Base-by-base conservation (phyloP, 2,113 vertebrate species). In the Speoplatyrhinus poulsoni region DNA sequence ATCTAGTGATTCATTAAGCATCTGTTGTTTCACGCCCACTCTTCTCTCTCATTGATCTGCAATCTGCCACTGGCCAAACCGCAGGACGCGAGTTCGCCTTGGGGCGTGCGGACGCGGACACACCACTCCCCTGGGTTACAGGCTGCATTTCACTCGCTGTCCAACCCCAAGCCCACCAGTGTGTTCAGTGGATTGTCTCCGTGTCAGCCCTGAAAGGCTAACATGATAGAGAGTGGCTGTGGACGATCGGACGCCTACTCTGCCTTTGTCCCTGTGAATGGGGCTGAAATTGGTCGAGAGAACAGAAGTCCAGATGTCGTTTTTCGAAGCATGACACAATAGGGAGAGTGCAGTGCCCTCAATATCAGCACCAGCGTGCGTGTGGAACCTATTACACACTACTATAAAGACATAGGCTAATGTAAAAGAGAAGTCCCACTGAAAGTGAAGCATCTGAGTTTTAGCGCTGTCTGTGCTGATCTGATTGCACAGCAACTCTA, bases 221-320 rank as follows among this genome's bases (percentile, higher is more conserved):
- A 73, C 86, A 80, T 92, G 90, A 92, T 91, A 85, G 88, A 92
- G 83, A 76, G 83, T 63, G 79, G 77, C 76, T 86, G 74, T 80
- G 82, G 85, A 89, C 53, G 67, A 66, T 73, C 74, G 16, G 75
- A 69, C 55, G 79, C 87, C 82, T 70, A 72, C 79, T 77, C 73
- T 68, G 13, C 77, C 76, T 86, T 90, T 89, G 88, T 90, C 70
- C 72, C 56, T 8, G 13, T 85, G 62, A 91, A 88, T 86, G 47
- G 73, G 81, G 73, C 49, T 63, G 73, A 76, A 88, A 85, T 84
- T 82, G 82, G 73, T 74, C 67, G 66, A 83, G 71, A 83, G 74
- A 82, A 82, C 73, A 85, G 66, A 76, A 75, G 86, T 87, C 86
- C 89, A 85, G 87, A 89, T 89, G 86, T 84, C 85, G 7, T 79